Evolutionary conservation across 2,797 vertebrate genomes (phyloP).

Genomic region (Lacerta viridis): DNA sequence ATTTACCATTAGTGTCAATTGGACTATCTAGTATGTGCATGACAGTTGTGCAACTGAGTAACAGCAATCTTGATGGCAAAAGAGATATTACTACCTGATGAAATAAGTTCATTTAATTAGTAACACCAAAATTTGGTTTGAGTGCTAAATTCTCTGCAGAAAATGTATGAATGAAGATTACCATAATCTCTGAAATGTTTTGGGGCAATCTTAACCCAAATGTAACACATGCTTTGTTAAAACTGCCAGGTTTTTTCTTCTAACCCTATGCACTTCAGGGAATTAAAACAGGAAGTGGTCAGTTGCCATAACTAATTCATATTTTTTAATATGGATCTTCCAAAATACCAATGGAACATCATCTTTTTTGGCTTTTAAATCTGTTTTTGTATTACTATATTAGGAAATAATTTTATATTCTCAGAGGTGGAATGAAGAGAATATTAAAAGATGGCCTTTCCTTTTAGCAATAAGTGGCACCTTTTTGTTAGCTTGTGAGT

Average conservation of each 20-base stretch:
- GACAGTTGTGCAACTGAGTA: not conserved
- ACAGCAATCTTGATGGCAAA: not conserved
- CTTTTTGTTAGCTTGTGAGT: slow-evolving; percentile 13
- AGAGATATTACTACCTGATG: not conserved
- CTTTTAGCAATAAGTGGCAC: not conserved
- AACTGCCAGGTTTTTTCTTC: not conserved
- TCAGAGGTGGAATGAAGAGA: slow-evolving; percentile 7
- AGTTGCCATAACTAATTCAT: not conserved
- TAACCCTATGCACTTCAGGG: not conserved
- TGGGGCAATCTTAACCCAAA: not conserved
- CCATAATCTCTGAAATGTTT: not conserved
- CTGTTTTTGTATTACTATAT: slow-evolving; percentile 24
- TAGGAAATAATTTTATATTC: slow-evolving; percentile 16
- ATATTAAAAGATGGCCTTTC: slow-evolving; percentile 4
- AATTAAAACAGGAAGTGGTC: slow-evolving; percentile 19
- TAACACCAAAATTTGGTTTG: not conserved
- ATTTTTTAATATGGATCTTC: slow-evolving; percentile 5
- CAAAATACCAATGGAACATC: not conserved
- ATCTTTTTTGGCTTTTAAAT: slow-evolving; percentile 10
- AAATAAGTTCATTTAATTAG: not conserved
- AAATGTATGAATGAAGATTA: not conserved
- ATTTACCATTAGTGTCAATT: not conserved
- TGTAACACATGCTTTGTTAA: not conserved
- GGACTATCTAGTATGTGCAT: not conserved
- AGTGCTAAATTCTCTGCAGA: not conserved